Base-by-base conservation (phyloP, 2,797 vertebrate genomes). In the Thripadectes ignobilis region DNA sequence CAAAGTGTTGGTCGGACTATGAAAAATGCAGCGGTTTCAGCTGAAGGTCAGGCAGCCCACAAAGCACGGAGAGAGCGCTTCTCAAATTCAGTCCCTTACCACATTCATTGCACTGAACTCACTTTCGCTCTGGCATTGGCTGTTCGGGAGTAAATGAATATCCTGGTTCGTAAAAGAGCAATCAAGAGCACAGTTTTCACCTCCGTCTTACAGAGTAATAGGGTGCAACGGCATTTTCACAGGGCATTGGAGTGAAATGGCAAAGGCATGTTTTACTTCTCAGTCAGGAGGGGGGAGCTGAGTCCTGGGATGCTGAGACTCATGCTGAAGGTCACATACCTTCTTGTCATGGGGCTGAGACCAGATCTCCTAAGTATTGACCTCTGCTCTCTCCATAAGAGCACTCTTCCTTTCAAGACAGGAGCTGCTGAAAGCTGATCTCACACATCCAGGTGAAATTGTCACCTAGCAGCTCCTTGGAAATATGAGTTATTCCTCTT, bases 11-110 rank as follows among this genome's bases (percentile, higher is more conserved):
- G 63, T 61, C 71, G 90, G 77, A 69, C 45, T 71, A 3, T 85
- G 90, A 82, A 93, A 86, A 93, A 94, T 79, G 55, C 45, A 16
- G 86, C 85, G 94, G 92, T 96, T 95, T 96, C 77, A 43, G 80
- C 66, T 91, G 94, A 89, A 95, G 94, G 93, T 92, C 86, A 92
- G 88, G 63, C 90, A 95, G 71, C 91, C 90, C 96, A 89, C 93
- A 95, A 91, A 87, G 86, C 78, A 75, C 1, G 0, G 84, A 76
- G 87, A 82, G 36, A 89, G 81, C 0, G 3, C 84, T 88, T 74
- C 81, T 79, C 88, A 91, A 9, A 83, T 89, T 97, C 92, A 63
- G 80, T 55, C 73, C 79, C 79, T 92, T 29, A 67, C 74, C 90
- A 61, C 81, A 88, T 59, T 87, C 73, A 82, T 71, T 85, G 88